These are phyloP conservation scores for Pseudococcus jackbeardsleyi DNA, from an alignment of 2,888 invertebrate species.

Conservation along the genomic window DNA sequence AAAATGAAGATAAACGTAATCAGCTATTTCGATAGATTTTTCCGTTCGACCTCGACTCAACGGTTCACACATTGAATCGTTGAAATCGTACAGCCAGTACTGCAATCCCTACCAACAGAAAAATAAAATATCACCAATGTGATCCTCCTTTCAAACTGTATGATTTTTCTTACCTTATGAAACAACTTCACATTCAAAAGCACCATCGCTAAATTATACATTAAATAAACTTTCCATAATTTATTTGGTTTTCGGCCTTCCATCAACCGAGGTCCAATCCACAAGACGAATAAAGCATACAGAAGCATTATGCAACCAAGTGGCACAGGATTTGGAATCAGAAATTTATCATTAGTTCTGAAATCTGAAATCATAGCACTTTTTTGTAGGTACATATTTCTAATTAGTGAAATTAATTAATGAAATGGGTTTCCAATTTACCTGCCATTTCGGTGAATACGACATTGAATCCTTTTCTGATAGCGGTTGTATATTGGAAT, in stretches of 20 bases:
- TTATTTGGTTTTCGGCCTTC: neutral
- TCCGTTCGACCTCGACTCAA: neutral
- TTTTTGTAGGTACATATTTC: neutral
- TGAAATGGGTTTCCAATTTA: neutral
- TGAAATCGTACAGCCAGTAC: neutral
- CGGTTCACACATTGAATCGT: neutral
- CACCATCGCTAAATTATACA: neutral
- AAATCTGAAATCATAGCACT: neutral
- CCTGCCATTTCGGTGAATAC: conserved; percentile 31
- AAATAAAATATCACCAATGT: too few species aligned
- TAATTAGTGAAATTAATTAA: neutral
- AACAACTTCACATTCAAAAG: neutral
- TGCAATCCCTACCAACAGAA: neutral
- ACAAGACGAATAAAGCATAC: neutral
- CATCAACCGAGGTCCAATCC: neutral
- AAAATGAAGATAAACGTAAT: conserved; percentile 28
- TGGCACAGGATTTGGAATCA: conserved; percentile 21
- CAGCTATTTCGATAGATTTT: conserved; percentile 18
- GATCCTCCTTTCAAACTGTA: too few species aligned
- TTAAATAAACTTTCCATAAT: neutral
- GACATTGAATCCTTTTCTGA: conserved; percentile 13
- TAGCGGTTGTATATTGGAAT: neutral
- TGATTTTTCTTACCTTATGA: neutral
- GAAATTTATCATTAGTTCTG: neutral
- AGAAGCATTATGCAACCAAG: conserved; percentile 18